A percentile compares a stretch with the other conserved stretches of the same genome.
Evolutionary conservation across 1,140 invertebrate species (phyloP).

Genomic region (Lucilia cuprina): DNA sequence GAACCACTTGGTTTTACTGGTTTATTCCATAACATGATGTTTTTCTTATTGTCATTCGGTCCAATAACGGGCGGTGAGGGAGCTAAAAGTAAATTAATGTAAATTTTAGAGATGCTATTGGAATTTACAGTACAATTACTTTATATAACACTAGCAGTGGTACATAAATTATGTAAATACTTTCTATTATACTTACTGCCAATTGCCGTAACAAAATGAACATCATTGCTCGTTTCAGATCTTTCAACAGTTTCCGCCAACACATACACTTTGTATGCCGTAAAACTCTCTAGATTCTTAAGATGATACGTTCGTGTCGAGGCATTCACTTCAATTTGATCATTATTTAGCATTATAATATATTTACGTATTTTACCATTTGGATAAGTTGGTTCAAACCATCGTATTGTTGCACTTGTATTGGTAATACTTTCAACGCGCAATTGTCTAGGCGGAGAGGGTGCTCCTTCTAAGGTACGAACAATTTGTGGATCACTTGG

Average conservation of each 20-base stretch:
- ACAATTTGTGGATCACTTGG: conserved; percentile 32
- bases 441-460: conserved; percentile 36
- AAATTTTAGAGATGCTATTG: too few relatives aligned
- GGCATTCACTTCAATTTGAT: conserved; percentile 23
- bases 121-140: too few relatives aligned
- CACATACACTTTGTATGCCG: conserved; percentile 37
- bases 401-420: conserved; percentile 22
- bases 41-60: not conserved
- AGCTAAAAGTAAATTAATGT: not conserved
- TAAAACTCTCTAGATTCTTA: conserved; percentile 32
- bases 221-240: conserved; percentile 39
- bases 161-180: not conserved
- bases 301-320: not conserved
- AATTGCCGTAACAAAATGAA: conserved; percentile 39
- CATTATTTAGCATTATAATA: conserved; percentile 36
- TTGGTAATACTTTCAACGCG: conserved; percentile 15
- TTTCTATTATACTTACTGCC: conserved; percentile 30
- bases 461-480: conserved; percentile 35
- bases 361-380: conserved; percentile 39
- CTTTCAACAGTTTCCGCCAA: conserved; percentile 26
- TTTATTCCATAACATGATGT: conserved; percentile 19
- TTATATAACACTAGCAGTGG: too few relatives aligned
- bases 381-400: conserved; percentile 30
- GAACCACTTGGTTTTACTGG: conserved; percentile 22
- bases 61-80: conserved; percentile 8